phyloP scores from a whole-genome alignment of 2,888 invertebrate genomes.

The Cordylochernes scorpioides region DNA sequence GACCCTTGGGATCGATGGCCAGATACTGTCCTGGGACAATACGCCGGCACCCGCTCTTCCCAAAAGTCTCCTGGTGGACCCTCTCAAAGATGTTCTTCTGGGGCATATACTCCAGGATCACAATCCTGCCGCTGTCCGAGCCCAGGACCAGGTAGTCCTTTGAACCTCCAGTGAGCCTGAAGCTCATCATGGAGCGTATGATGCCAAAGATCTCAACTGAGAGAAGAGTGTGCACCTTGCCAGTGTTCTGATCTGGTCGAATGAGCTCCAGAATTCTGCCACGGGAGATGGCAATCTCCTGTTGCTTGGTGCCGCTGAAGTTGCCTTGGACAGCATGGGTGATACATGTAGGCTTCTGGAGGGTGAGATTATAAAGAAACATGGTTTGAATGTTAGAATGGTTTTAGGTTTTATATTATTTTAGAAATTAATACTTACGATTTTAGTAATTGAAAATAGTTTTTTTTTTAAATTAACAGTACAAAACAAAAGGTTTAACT shows the following conservation, averaged over 20 bases:
- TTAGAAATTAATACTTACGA: too few species aligned
- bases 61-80: slow-evolving; percentile 96
- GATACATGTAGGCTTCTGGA: slow-evolving; percentile 85
- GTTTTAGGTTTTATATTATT: too few species aligned
- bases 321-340: slow-evolving; percentile 94
- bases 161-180: slow-evolving; percentile 79
- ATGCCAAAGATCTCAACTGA: slow-evolving; percentile 92
- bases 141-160: slow-evolving; percentile 91
- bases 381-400: too few species aligned
- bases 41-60: slow-evolving; percentile 88
- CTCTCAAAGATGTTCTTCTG: slow-evolving; percentile 79
- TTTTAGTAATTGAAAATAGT: too few species aligned
- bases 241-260: slow-evolving; percentile 84
- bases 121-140: slow-evolving; percentile 90
- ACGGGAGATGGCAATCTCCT: slow-evolving; percentile 81
- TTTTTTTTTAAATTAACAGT: too few species aligned
- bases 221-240: slow-evolving; percentile 76
- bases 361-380: slow-evolving; percentile 89
- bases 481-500: too few species aligned
- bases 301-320: slow-evolving; percentile 87
- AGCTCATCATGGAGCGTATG: slow-evolving; percentile 77
- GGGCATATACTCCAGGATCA: slow-evolving; percentile 80
- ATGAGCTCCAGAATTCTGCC: slow-evolving; percentile 80
- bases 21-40: slow-evolving; percentile 97
- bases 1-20: slow-evolving; percentile 91